Evolutionary conservation across 2,113 vertebrate genomes (phyloP), one percentile per base, ranked within the genome.

Genomic region (Reinhardtius hippoglossoides): DNA sequence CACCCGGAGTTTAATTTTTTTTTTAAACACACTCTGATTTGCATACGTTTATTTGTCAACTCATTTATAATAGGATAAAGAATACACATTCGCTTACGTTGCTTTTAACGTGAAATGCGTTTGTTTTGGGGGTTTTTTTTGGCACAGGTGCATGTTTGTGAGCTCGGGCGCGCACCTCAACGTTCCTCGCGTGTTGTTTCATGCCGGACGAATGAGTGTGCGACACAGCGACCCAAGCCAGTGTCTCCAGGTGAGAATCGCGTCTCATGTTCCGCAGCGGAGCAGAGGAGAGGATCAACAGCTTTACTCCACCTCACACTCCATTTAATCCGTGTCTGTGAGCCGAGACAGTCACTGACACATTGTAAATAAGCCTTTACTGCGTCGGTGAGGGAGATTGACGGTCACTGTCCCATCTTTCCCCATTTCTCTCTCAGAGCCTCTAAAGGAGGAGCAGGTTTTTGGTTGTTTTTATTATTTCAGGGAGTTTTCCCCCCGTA

Each of bases 121-220:
- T 12, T 4, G 10, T 44, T 40, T 50, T 24, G 48, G 1, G 23
- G 23, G 23, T 60, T 3, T 62, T 7, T 55, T 31, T 9, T 8
- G 20, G 50, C 1, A 15, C 16, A 9, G 20, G 54, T 5, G 7
- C 52, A 2, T 0, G n/a, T 2, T 1, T 23, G 24, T 48, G 23
- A 26, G n/a, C 69, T 4, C 5, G 6, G 14, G 9, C 24, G 9
- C 27, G 18, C 27, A 27, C 2, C n/a, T 6, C 20, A 70, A 44
- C 2, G 60, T 60, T 58, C 37, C 26, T 4, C 1, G 1, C 0
- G 1, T 18, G 20, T 58, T 86, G 90, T 90, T 92, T 90, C 84
- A 9, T 0, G 9, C 50, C 92, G 89, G 89, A 90, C 74, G 4
- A 20, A 7, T 86, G 40, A 71, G 58, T 44, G 3, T 55, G 81